Base-by-base conservation (phyloP, 2,113 vertebrate species). In the Calidris pugnax region DNA sequence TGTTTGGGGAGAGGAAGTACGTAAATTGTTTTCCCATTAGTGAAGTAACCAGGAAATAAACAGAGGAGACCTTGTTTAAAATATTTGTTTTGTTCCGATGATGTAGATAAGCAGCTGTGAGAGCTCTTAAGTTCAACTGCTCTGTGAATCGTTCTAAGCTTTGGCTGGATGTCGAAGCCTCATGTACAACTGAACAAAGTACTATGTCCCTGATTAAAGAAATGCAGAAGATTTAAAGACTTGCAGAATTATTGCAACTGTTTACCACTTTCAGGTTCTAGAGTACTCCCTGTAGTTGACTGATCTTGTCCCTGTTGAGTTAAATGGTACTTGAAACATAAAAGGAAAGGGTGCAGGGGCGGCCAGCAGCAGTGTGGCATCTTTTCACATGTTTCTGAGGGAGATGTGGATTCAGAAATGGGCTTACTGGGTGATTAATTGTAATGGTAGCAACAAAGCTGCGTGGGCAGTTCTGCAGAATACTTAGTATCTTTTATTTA, bases 71-170 rank as follows among this genome's bases (percentile, higher is more conserved):
- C 73, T 89, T 75, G 64, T 89, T 88, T 74, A 14, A 59, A 80
- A 30, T 55, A 69, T 23, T 83, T 94, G 88, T 80, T 93, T 90
- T 91, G 88, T 93, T 90, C 67, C 0, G n/a, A 39, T 95, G 78
- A 12, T 83, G 90, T 4, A 90, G 95, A 93, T 95, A 95, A 96
- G 90, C 92, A 93, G 93, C 95, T 93, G 85, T 45, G 75, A 82
- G 82, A 82, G 63, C 93, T 93, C 91, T 87, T 64, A 30, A 30
- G 45, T 48, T 75, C 53, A 59, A 21, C 41, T 62, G 60, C 43
- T 35, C 35, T 1, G 5, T 68, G 85, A 72, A 43, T 62, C 67
- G 28, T 60, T 80, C 23, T 24, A 23, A 62, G 71, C 71, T 37
- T 67, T 57, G 43, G 56, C 78, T 41, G 80, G 14, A 19, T 78